Base-by-base conservation (phyloP, 2,888 invertebrate genomes). In the Drosophila nr. medialis region DNA sequence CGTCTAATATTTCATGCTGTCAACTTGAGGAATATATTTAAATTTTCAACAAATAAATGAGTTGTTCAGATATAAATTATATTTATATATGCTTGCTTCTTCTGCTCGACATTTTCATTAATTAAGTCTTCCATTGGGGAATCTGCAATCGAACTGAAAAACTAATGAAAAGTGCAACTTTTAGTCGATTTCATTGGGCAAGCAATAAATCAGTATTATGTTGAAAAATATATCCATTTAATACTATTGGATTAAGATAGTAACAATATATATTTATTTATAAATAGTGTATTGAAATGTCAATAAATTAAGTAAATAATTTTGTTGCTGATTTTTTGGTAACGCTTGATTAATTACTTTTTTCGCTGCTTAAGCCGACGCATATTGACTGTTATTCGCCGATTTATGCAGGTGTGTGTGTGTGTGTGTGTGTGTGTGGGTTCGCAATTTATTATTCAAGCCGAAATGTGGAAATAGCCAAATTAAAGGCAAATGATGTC, bases 401-500 rank as follows among this genome's bases (percentile, higher is more conserved):
- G 40, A 54, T 68, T 34, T 38, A 30, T 58, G n/a, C 45, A 7
- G 21, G 21, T 59, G 60, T 58, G 34, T 60, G 58, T 54, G 53
- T 63, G 42, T 54, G 11, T 50, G 34, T 4, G 27, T 27, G 27
- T 64, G 55, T 61, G 40, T 62, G 50, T 58, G 61, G 42, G 55
- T 67, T 55, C 75, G 77, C 83, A 86, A 86, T 84, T 89, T 74
- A 84, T 81, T 81, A 61, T 78, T 83, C 89, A 89, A 89, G 86
- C 80, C 75, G 59, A 70, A 66, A 69, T 85, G 87, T 84, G 82
- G 85, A 87, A 85, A 85, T 86, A 71, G 71, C 70, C 73, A 84
- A 86, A 85, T 85, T 81, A 54, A 74, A 75, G 81, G 81, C 80
- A 83, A 85, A 86, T 85, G 87, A 85, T 85, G 89, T 89, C 89